Evolutionary conservation across 2,113 vertebrate species (phyloP).

Genomic region (Oryzias woworae): DNA sequence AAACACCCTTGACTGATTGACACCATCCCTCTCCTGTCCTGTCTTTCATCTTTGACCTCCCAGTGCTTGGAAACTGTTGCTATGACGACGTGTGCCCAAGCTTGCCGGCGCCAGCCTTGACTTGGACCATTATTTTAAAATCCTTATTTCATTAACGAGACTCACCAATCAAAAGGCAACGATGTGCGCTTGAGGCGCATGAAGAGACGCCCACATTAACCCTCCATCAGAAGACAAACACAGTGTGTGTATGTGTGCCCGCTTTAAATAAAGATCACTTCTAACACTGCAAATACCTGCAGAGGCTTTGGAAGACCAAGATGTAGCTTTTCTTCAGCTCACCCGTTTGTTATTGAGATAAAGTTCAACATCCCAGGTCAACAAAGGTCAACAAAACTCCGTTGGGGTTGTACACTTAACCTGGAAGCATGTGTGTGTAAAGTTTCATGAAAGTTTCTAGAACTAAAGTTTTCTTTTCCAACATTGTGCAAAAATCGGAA

Average conservation of each 20-base stretch:
- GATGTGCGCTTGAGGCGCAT: conserved; percentile 45
- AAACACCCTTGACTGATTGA: background rate
- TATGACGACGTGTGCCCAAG: conserved; percentile 1
- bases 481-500: too few relatives aligned
- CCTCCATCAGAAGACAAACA: conserved; percentile 33
- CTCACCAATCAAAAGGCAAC: conserved; percentile 58
- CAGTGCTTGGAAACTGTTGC: conserved; percentile 39
- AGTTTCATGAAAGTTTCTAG: too few relatives aligned
- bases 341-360: too few relatives aligned
- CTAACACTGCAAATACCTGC: conserved; percentile 20
- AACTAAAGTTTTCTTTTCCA: too few relatives aligned
- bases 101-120: conserved; percentile 37
- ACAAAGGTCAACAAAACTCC: too few relatives aligned
- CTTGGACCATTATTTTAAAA: conserved; percentile 54
- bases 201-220: conserved; percentile 43
- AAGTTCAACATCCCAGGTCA: too few relatives aligned
- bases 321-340: too few relatives aligned
- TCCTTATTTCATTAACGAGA: conserved; percentile 64
- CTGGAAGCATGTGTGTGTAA: too few relatives aligned
- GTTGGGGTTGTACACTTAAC: too few relatives aligned
- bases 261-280: conserved; percentile 59
- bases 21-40: background rate
- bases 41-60: conserved; percentile 11
- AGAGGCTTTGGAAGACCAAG: conserved; percentile 7
- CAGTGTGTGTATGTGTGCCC: conserved; percentile 32